Base-by-base conservation (phyloP, 2,888 invertebrate species). In the Amphipoea lucens region DNA sequence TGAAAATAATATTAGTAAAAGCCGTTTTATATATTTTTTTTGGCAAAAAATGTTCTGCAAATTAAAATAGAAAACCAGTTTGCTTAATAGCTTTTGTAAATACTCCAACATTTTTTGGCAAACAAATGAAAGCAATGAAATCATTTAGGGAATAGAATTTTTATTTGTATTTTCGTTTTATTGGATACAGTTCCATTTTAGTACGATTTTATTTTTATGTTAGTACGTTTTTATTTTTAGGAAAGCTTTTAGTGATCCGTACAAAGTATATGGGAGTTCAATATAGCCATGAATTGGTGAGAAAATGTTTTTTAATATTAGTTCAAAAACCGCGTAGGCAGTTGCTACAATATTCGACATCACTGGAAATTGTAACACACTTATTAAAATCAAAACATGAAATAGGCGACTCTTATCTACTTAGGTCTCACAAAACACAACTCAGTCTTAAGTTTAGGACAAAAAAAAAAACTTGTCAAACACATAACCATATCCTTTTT, bases 41-140 rank as follows among this genome's bases (percentile, higher is more conserved):
- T 40, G 0, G 9, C 0, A 2, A 45, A 45, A 83, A 78, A 62
- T 36, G 23, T 14, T 4, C 11, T 17, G 20, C 11, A 57, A 0
- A 45, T 67, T 71, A 5, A 48, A 71, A 67, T n/a, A 66, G 60
- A 78, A 82, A 17, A 4, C 23, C 48, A 14, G 45, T 48, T 65
- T 42, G 42, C 14, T 48, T 65, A 51, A 69, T 14, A 75, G 45
- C 40, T 54, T 67, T 62, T 62, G 51, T 62, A 68, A 77, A 78
- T 51, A 68, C 78, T 57, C 14, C 4, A 54, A 65, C 42, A n/a
- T 36, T 84, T 70, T 84, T 72, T 79, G 67, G 67, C 70, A 78
- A 54, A 78, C 66, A 78, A 78, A 78, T 71, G 60, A 67, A 71
- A 67, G 20, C 29, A 36, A n/a, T 65, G 45, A 40, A 77, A 23